These are phyloP conservation scores for Microctonus hyperodae DNA, from an alignment of 2,888 invertebrate genomes.

Conservation along the genomic window DNA sequence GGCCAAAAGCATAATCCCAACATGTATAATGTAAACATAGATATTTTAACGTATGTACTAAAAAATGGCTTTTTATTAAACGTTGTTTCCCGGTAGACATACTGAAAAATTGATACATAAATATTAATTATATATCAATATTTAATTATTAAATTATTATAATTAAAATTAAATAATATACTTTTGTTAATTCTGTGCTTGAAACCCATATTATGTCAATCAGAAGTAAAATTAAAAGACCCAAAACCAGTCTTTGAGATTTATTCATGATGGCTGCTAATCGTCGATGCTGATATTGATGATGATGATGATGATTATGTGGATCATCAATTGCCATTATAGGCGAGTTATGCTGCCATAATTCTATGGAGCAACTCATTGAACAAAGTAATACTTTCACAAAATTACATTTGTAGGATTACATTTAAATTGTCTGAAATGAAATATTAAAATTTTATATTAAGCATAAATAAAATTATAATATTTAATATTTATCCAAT, in stretches of 20 bases:
- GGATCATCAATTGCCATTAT: conserved; percentile 61
- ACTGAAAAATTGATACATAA: conserved; percentile 66
- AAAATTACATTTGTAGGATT: neutral
- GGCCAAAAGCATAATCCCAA: conserved; percentile 88
- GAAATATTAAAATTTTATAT: no score
- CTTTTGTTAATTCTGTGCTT: conserved; percentile 94
- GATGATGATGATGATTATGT: conserved; percentile 38
- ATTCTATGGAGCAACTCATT: conserved; percentile 61
- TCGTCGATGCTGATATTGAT: conserved; percentile 34
- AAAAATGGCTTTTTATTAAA: conserved; percentile 91
- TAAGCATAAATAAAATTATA: no score
- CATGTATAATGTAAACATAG: conserved; percentile 91
- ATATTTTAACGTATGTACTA: conserved; percentile 93
- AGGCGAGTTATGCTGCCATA: conserved; percentile 57
- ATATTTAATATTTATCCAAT: no score
- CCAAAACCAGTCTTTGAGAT: conserved; percentile 80
- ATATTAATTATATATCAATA: neutral
- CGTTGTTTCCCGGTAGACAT: conserved; percentile 82
- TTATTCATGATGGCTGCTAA: conserved; percentile 67
- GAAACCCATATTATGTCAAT: conserved; percentile 97
- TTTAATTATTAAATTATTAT: neutral
- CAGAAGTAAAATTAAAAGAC: conserved; percentile 84
- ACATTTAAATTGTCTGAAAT: no score
- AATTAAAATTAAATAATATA: conserved; percentile 60
- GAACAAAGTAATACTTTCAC: neutral